Conservation (phyloP, 2,113 vertebrate species). For the Atractosteus spatula region DNA sequence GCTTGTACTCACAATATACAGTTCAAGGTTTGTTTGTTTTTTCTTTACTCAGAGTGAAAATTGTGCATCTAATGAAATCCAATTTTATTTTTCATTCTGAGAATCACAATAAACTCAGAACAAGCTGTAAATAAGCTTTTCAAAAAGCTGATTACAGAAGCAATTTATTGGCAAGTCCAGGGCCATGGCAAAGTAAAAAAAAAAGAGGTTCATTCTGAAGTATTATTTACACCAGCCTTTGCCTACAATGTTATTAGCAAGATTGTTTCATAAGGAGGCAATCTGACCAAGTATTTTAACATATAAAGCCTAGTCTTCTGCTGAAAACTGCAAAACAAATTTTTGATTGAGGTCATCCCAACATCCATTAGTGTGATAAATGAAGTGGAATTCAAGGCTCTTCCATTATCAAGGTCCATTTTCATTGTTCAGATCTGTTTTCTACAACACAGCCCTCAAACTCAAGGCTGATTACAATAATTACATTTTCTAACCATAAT, state of each 20-base stretch:
- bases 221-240: constrained; percentile 68
- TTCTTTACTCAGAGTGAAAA: constrained; percentile 63
- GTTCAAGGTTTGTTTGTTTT: constrained; percentile 48
- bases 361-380: constrained; percentile 76
- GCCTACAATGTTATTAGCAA: constrained; percentile 76
- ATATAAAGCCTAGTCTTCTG: constrained; percentile 53
- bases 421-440: constrained; percentile 57
- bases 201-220: constrained; percentile 56
- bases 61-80: constrained; percentile 75
- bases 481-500: constrained; percentile 65
- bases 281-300: constrained; percentile 77
- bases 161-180: constrained; percentile 73
- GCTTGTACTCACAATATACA: constrained; percentile 52
- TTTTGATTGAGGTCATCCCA: constrained; percentile 84
- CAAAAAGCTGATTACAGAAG: constrained; percentile 77
- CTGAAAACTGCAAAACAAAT: constrained; percentile 71
- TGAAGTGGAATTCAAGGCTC: constrained; percentile 72
- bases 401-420: constrained; percentile 68
- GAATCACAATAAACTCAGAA: constrained; percentile 75
- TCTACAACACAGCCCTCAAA: constrained; percentile 54
- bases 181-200: constrained; percentile 60
- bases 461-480: constrained; percentile 69
- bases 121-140: constrained; percentile 78
- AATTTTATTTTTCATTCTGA: constrained; percentile 73
- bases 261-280: constrained; percentile 63